Conservation (phyloP, 2,113 vertebrate species). For the Eonycteris spelaea region DNA sequence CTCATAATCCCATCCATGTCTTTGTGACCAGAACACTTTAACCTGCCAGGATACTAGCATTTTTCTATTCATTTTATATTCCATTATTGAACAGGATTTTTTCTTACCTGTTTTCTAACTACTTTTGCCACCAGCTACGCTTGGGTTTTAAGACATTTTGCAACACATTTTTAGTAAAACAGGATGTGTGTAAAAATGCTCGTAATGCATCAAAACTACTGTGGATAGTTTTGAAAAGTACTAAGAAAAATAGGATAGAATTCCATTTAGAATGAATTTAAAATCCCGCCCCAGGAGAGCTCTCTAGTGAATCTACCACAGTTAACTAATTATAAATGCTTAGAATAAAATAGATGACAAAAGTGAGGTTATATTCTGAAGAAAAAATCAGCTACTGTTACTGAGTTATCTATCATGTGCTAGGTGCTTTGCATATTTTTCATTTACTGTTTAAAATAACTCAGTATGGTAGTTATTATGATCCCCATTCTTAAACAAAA, state of each 20-base stretch:
- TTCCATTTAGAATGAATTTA: constrained; percentile 3
- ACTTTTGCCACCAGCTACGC: background rate
- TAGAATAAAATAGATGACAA: background rate
- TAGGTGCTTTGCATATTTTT: background rate
- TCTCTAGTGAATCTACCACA: background rate
- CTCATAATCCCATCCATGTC: background rate
- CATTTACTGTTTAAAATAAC: constrained; percentile 16
- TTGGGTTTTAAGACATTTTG: constrained; percentile 14
- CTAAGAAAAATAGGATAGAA: constrained; percentile 32
- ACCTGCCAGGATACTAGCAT: background rate
- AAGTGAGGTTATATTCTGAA: background rate
- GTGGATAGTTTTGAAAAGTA: constrained; percentile 10
- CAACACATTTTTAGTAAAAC: constrained; percentile 18
- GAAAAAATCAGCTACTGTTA: background rate
- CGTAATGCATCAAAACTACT: constrained; percentile 14
- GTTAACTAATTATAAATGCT: background rate
- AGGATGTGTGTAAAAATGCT: constrained; percentile 28
- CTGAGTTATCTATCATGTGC: background rate
- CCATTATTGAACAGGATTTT: background rate
- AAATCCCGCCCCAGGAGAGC: background rate
- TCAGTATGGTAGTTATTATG: background rate
- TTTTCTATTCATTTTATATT: constrained; percentile 9
- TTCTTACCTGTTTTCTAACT: background rate
- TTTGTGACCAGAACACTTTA: constrained; percentile 11
- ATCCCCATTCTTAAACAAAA: background rate